Percentiles rank a stretch among this genome's conserved stretches.
These are phyloP conservation scores for Phalacrocorax aristotelis DNA, from an alignment of 2,113 vertebrate species.

Conservation along the genomic window DNA sequence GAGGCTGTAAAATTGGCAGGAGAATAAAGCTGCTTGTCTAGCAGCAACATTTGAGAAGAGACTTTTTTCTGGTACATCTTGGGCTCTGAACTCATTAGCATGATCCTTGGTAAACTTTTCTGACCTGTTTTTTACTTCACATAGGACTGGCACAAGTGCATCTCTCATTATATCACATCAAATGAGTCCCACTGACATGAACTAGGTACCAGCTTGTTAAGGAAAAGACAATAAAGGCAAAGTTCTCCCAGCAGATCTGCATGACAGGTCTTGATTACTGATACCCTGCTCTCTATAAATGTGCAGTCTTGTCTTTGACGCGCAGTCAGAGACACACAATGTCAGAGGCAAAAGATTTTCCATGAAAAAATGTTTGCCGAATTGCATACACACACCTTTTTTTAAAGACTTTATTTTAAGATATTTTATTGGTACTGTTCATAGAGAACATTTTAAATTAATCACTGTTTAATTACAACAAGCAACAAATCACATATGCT, in stretches of 20 bases:
- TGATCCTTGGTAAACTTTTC: conserved; percentile 51
- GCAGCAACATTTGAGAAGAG: background rate
- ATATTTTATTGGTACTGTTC: background rate
- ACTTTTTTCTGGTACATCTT: background rate
- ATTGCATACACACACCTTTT: background rate
- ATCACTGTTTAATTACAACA: background rate
- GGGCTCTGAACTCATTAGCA: conserved; percentile 53
- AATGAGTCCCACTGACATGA: conserved; percentile 15
- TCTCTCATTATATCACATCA: conserved; percentile 55
- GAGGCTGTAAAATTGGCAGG: background rate
- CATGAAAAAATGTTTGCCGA: background rate
- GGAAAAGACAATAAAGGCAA: background rate
- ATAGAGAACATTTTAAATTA: background rate
- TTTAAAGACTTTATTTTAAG: background rate
- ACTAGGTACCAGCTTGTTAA: conserved; percentile 26
- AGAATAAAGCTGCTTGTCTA: conserved; percentile 26
- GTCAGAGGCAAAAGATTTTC: background rate
- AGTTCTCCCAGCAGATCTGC: background rate
- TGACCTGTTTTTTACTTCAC: conserved; percentile 23
- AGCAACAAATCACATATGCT: background rate
- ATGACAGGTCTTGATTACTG: background rate
- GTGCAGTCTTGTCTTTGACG: background rate
- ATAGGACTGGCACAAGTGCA: background rate
- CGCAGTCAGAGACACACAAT: background rate
- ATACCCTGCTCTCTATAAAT: background rate